phyloP scores from a whole-genome alignment of 2,888 invertebrate genomes.

The Scaeva pyrastri region DNA sequence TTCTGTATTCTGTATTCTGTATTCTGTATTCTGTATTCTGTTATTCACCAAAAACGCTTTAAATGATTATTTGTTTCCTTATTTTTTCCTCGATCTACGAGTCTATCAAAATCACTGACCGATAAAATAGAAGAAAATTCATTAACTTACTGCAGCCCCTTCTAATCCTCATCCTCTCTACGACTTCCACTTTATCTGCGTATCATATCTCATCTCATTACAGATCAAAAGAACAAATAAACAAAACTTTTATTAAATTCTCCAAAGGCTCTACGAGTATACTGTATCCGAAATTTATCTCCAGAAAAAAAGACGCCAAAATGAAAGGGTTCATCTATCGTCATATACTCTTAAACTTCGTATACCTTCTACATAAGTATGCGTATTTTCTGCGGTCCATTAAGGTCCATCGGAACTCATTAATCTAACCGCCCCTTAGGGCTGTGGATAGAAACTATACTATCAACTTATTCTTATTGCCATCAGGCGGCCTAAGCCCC shows the following conservation, averaged over 20 bases:
- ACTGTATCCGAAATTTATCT: slow-evolving; percentile 6
- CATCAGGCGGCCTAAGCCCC: background rate
- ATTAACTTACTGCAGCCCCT: too few relatives aligned
- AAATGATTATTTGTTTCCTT: too few relatives aligned
- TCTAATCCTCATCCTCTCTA: too few relatives aligned
- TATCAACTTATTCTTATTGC: slow-evolving; percentile 40
- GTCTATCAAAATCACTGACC: too few relatives aligned
- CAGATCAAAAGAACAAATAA: slow-evolving; percentile 27
- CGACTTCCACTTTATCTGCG: background rate
- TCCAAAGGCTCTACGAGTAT: background rate
- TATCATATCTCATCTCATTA: background rate
- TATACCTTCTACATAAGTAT: slow-evolving; percentile 10
- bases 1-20: too few relatives aligned
- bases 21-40: too few relatives aligned
- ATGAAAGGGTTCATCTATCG: slow-evolving; percentile 18
- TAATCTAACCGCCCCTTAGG: slow-evolving; percentile 69
- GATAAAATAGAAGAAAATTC: too few relatives aligned
- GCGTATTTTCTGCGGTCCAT: slow-evolving; percentile 57
- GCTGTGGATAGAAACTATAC: slow-evolving; percentile 62
- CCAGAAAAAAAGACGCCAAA: background rate
- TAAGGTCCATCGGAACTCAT: slow-evolving; percentile 75
- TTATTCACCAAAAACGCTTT: too few relatives aligned
- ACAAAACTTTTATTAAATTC: slow-evolving; percentile 53
- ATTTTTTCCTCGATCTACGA: too few relatives aligned
- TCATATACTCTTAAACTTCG: slow-evolving; percentile 12